These are phyloP conservation scores for Trichechus manatus DNA, from an alignment of 2,113 vertebrate genomes.

Conservation along the genomic window DNA sequence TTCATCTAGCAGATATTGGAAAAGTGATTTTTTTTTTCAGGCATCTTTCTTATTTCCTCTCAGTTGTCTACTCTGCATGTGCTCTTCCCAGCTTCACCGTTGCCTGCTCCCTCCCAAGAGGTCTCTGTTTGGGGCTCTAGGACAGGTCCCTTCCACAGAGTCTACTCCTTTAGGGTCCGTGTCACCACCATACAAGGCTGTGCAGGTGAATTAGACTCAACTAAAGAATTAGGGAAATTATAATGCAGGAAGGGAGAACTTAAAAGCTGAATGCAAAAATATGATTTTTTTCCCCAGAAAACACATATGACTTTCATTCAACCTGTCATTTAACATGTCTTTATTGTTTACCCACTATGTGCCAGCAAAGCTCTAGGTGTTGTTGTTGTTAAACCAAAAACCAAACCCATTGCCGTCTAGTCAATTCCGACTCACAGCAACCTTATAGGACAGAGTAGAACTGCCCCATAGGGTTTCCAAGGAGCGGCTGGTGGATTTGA, in stretches of 20 bases:
- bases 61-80: neutral
- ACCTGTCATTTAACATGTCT: neutral
- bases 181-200: neutral
- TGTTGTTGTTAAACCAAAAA: no score
- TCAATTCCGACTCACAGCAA: no score
- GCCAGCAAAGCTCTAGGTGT: neutral
- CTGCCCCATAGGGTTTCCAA: no score
- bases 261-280: slow-evolving; percentile 5
- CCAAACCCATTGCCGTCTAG: no score
- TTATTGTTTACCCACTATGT: neutral
- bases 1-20: neutral
- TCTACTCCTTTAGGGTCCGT: neutral
- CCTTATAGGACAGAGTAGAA: no score
- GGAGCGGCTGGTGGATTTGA: no score
- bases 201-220: neutral
- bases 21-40: neutral
- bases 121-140: slow-evolving; percentile 13
- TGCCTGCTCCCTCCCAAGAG: neutral
- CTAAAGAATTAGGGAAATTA: neutral
- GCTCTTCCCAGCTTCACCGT: neutral
- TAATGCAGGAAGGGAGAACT: neutral
- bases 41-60: neutral
- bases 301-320: neutral
- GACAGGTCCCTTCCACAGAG: neutral
- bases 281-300: neutral